Evolutionary conservation across 2,113 vertebrate species (phyloP).

Genomic region (Shinisaurus crocodilurus): DNA sequence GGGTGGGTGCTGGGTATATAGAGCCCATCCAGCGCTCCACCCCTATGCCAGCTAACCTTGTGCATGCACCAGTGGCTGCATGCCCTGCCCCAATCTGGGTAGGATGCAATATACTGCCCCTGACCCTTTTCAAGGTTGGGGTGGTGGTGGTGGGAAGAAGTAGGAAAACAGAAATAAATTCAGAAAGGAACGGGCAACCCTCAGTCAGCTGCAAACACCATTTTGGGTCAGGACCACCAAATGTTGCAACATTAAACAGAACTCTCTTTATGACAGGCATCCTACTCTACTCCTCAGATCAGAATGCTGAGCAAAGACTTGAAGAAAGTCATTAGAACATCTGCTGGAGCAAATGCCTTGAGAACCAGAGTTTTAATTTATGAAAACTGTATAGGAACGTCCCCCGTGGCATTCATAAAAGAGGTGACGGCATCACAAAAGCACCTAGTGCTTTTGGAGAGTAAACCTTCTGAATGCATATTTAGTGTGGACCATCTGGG

Average conservation of each 20-base stretch:
- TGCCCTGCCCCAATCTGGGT: neutral
- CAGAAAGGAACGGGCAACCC: neutral
- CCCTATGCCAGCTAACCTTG: too few species aligned
- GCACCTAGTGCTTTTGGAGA: neutral
- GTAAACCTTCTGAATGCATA: neutral
- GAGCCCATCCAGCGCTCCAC: neutral
- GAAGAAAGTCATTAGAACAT: constrained; percentile 1
- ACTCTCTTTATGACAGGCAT: neutral
- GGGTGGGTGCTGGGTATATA: neutral
- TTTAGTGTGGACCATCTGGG: neutral
- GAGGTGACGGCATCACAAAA: neutral
- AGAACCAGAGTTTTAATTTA: neutral
- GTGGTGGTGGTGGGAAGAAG: neutral
- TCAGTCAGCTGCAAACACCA: neutral
- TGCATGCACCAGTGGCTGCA: neutral
- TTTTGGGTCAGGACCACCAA: neutral
- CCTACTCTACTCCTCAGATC: neutral
- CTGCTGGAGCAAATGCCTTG: neutral
- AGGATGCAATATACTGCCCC: neutral
- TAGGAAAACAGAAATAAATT: neutral
- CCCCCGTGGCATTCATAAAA: neutral
- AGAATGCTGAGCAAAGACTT: neutral
- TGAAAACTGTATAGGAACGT: neutral
- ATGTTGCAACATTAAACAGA: neutral
- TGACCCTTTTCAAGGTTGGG: neutral